Conservation (phyloP, 2,888 invertebrate species). For the Melipona bicolor region DNA sequence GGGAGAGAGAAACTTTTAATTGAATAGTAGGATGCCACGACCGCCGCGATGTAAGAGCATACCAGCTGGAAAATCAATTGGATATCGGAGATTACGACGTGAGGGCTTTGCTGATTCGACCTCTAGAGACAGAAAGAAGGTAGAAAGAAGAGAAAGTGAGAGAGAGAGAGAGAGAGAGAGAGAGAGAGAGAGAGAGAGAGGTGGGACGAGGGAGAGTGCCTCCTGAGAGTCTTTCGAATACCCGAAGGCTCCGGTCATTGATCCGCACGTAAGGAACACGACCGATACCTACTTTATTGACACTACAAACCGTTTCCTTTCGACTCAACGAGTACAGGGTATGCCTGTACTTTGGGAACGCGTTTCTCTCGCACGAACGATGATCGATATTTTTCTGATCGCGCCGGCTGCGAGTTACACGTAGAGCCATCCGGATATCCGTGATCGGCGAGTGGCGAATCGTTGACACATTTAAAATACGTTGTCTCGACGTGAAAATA, state of each 20-base stretch:
- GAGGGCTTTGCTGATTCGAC: constrained; percentile 78
- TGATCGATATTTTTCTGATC: constrained; percentile 58
- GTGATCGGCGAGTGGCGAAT: background rate
- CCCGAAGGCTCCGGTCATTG: constrained; percentile 72
- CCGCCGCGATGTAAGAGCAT: constrained; percentile 74
- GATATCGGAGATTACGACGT: constrained; percentile 80
- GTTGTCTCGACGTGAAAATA: no score
- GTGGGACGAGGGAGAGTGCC: constrained; percentile 20
- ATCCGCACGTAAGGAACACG: constrained; percentile 71
- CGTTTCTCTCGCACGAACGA: constrained; percentile 59
- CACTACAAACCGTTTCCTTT: constrained; percentile 68
- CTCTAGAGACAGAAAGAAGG: constrained; percentile 60
- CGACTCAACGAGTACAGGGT: constrained; percentile 34
- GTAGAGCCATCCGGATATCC: background rate
- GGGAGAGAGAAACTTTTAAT: constrained; percentile 77
- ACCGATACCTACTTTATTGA: constrained; percentile 70
- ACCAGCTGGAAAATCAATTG: constrained; percentile 80
- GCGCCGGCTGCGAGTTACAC: constrained; percentile 8
- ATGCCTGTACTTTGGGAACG: constrained; percentile 45
- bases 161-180: constrained; percentile 5
- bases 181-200: constrained; percentile 12
- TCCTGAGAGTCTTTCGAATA: constrained; percentile 68
- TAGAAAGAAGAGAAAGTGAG: background rate
- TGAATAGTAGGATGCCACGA: constrained; percentile 78
- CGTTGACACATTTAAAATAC: background rate